Conservation (phyloP, 2,113 vertebrate genomes). For the Tinamus guttatus region DNA sequence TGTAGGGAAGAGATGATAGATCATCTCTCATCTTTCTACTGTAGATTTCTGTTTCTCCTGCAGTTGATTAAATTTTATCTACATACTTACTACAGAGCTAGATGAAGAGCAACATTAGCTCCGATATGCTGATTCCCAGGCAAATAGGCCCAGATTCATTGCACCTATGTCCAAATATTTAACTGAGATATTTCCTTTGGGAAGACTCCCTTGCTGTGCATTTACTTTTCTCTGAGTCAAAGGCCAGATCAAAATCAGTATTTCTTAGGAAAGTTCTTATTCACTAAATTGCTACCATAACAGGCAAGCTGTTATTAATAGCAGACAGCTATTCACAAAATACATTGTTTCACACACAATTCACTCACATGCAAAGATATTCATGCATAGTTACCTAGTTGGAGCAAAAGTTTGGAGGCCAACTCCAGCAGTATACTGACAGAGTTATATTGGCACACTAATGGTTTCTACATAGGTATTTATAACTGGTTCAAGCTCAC, state of each 20-base stretch:
- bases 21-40: not conserved
- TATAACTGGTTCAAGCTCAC: not conserved
- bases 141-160: not conserved
- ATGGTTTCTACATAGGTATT: rapidly evolving
- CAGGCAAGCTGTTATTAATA: not conserved
- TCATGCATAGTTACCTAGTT: not conserved
- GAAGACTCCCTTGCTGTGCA: not conserved
- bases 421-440: not conserved
- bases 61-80: not conserved
- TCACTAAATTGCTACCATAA: not conserved
- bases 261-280: not conserved
- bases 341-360: not conserved
- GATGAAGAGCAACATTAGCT: not conserved
- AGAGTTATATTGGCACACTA: not conserved
- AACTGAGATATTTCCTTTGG: not conserved
- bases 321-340: not conserved
- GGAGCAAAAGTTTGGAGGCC: not conserved
- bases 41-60: not conserved
- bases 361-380: not conserved
- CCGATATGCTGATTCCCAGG: not conserved
- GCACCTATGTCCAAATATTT: not conserved
- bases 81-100: not conserved
- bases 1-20: not conserved
- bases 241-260: not conserved
- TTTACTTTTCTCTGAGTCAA: not conserved